Base-by-base conservation (phyloP, 2,797 vertebrate species). In the Aulostomus chinensis region DNA sequence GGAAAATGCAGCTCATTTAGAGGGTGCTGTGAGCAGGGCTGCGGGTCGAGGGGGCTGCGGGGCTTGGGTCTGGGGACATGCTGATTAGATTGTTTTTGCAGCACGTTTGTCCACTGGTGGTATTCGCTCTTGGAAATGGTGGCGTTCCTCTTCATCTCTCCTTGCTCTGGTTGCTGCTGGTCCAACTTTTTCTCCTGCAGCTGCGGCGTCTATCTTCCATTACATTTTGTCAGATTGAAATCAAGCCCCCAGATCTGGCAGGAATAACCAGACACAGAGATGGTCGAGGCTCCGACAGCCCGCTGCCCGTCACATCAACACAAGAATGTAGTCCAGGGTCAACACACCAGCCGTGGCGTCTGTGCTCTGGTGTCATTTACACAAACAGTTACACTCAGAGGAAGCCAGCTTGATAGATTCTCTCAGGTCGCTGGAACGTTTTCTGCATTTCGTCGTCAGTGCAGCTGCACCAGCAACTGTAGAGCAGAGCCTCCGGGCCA, bases 81-180 rank as follows among this genome's bases (percentile, higher is more conserved):
- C 30, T 52, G 59, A 73, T 65, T 73, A 25, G 71, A 17, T 52
- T 58, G 62, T 64, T 82, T 73, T 61, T 55, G 30, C 40, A 51
- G 56, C 5, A 1, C 50, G 39, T 58, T 75, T 65, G 32, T 53
- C 17, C 37, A 37, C 15, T 38, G 10, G 17, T 12, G 18, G 17
- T 37, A 16, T 51, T 56, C 49, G 6, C 28, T 45, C 38, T 30
- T 18, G n/a, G 45, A 29, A 45, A 31, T 14, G 7, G 12, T 3
- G 10, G 22, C 3, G 10, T 14, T 31, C 10, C 52, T 10, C 4
- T 11, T 4, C 31, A 40, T 31, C 9, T 45, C 12, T 63, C 21
- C 37, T 5, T 7, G 18, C 53, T 51, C 49, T 49, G 47, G 38
- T 47, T 46, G 37, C 40, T 30, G 11, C 29, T 17, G 8, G 30